Percentiles rank a stretch among this genome's conserved stretches.
phyloP scores from a whole-genome alignment of 2,797 vertebrate species.

The Sebastes vulpes region DNA sequence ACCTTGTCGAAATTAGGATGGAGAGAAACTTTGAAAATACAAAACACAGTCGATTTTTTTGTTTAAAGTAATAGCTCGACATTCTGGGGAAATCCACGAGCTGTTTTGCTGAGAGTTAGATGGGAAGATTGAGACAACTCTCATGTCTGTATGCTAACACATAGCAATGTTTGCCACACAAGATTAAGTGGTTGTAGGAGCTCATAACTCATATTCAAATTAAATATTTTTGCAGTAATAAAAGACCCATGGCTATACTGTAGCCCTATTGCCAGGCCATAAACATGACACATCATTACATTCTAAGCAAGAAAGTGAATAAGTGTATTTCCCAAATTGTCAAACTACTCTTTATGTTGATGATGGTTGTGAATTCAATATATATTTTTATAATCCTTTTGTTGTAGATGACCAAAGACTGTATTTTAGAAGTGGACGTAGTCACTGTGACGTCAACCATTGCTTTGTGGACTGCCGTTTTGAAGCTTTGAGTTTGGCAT shows the following conservation, averaged over 20 bases:
- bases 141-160: background rate
- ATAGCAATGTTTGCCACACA: background rate
- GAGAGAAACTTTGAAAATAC: background rate
- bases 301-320: background rate
- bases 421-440: too few species aligned
- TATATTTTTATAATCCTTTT: background rate
- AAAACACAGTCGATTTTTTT: background rate
- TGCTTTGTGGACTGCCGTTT: too few species aligned
- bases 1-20: too few species aligned
- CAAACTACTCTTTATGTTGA: background rate
- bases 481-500: too few species aligned
- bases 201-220: background rate
- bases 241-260: background rate
- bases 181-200: background rate
- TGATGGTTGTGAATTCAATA: background rate
- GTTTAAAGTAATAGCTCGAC: background rate
- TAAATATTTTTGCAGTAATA: background rate
- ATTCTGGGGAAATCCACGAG: too few species aligned
- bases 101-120: background rate
- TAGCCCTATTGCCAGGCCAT: background rate
- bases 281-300: background rate
- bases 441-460: too few species aligned
- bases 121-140: background rate
- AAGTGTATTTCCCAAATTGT: background rate
- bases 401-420: background rate